These are phyloP conservation scores for Chironomus riparius DNA, from an alignment of 2,888 invertebrate species.

Conservation along the genomic window DNA sequence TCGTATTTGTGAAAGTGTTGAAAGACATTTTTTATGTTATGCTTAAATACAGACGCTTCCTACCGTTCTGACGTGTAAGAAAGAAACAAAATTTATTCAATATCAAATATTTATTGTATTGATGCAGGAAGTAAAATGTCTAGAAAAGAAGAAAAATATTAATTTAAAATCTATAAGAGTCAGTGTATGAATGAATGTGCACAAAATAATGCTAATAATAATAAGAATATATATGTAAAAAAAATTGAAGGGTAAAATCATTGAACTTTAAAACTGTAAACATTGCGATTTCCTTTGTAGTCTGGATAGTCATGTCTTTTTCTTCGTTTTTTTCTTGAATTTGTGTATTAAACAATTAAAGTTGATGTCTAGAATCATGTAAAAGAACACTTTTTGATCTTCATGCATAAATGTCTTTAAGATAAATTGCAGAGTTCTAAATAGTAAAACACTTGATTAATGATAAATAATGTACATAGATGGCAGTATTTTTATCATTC, in stretches of 20 bases:
- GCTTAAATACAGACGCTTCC: too few relatives aligned
- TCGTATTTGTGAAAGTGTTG: too few relatives aligned
- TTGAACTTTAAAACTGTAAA: conserved; percentile 4
- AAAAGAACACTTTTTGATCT: background rate
- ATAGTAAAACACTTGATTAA: background rate
- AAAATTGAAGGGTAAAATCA: conserved; percentile 3
- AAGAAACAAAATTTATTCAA: background rate
- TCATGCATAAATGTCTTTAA: background rate
- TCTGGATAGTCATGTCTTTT: background rate
- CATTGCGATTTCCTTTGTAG: background rate
- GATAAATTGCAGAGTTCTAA: background rate
- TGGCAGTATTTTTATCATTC: background rate
- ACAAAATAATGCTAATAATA: background rate
- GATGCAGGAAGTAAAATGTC: background rate
- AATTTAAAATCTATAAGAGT: too few relatives aligned
- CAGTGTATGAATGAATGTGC: background rate
- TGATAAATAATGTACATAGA: background rate
- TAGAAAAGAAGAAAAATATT: background rate
- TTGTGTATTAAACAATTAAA: background rate
- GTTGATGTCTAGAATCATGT: background rate
- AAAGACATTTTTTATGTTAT: too few relatives aligned
- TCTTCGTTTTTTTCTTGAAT: too few relatives aligned
- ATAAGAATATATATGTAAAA: background rate
- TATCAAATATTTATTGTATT: background rate
- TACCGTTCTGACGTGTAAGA: too few relatives aligned